Conservation (phyloP, 2,888 invertebrate genomes). For the Oligia latruncula region DNA sequence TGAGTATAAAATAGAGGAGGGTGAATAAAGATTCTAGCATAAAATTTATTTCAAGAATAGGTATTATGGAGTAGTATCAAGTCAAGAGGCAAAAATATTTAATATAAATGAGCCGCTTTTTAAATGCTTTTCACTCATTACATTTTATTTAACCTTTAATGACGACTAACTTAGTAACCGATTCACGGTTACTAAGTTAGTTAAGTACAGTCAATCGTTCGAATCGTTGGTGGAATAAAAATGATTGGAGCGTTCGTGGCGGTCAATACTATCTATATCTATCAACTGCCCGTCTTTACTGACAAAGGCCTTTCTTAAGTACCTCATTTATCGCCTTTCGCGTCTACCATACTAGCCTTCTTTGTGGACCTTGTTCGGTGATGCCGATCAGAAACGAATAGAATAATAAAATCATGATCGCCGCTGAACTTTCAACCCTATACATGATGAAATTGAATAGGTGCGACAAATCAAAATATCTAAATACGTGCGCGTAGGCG, state of each 20-base stretch:
- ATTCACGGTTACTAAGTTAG: too few species aligned
- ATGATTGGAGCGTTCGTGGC: constrained; percentile 3
- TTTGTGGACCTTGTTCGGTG: neutral
- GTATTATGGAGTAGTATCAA: neutral
- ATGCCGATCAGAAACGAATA: neutral
- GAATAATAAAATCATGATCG: neutral
- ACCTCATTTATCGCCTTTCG: neutral
- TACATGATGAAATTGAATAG: too few species aligned
- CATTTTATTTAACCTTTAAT: neutral
- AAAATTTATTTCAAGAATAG: neutral
- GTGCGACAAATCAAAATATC: too few species aligned
- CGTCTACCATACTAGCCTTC: too few species aligned
- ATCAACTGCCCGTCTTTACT: neutral
- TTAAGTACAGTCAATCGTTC: too few species aligned
- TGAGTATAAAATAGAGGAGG: neutral
- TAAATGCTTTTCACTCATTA: neutral
- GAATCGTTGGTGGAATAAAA: neutral
- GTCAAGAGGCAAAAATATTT: neutral
- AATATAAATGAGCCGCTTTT: neutral
- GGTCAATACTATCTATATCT: neutral
- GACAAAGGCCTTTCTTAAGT: neutral
- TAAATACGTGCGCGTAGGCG: too few species aligned
- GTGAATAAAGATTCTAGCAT: neutral
- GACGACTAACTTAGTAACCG: neutral
- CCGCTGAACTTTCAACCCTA: neutral